Evolutionary conservation across 2,888 invertebrate genomes (phyloP), one percentile per base, ranked within the genome.

Genomic region (Griposia aprilina): DNA sequence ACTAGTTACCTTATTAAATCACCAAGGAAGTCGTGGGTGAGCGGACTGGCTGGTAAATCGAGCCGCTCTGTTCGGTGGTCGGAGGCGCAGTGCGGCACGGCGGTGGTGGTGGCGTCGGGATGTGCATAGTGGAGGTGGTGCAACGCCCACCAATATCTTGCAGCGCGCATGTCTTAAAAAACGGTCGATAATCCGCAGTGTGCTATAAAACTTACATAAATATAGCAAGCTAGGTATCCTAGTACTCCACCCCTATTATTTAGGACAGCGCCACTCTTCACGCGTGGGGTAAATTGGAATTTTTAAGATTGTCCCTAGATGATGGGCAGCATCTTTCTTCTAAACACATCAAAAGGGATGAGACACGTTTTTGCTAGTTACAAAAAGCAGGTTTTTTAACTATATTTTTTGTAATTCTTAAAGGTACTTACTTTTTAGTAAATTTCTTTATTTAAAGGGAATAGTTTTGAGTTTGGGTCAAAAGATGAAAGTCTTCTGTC

Each of bases 181-280:
- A 11, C 41, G 70, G n/a, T 74, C 80, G 80, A 80, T 75, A 81
- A 55, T 48, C 65, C 81, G 75, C 75, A 81, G 65, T 81, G 48
- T 55, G 50, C n/a, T 75, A 75, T 80, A 6, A 45, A 17, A n/a
- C 17, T 48, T 66, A 26, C 3, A 6, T 2, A 45, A n/a, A 66
- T 45, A 11, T 48, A 20, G 20, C 6, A 20, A 45, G 48, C 45
- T 45, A 66, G 45, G n/a, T 66, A 66, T 45, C 6, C 10, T 26
- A 26, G 41, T 45, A 41, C 41, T 65, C 5, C 41, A n/a, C 6
- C 23, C 41, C 20, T 62, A 36, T 62, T 36, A 20, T 36, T 63
- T 23, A 41, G n/a, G 45, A 45, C 1, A 45, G 66, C 26, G 11
- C 17, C 26, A 26, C 7, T 45, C 17, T 26, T 48, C 6, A 20